Conservation (phyloP, 2,888 invertebrate genomes). For the Campopleginae sp. region DNA sequence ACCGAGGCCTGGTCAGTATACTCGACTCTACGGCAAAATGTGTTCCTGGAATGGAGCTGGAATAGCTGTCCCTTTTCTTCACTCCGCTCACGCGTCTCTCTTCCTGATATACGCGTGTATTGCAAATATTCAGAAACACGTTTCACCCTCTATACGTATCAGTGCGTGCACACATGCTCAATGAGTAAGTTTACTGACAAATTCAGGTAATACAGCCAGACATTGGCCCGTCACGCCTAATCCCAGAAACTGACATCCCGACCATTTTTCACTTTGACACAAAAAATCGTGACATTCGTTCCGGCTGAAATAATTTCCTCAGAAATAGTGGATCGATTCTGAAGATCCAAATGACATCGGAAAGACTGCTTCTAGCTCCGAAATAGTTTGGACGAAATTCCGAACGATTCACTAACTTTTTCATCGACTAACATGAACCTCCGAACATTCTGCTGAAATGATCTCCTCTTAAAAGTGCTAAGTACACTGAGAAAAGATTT, state of each 20-base stretch:
- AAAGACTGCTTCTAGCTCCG: too few relatives aligned
- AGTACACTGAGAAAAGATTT: too few relatives aligned
- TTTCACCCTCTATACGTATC: neutral
- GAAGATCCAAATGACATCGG: neutral
- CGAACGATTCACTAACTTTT: too few relatives aligned
- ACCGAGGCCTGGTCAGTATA: constrained; percentile 54
- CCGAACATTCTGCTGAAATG: too few relatives aligned
- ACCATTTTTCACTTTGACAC: neutral
- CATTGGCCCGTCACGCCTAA: neutral
- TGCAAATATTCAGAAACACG: neutral
- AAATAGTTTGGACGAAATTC: too few relatives aligned
- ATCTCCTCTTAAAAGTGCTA: too few relatives aligned
- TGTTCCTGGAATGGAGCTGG: constrained; percentile 64
- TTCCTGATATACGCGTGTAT: neutral
- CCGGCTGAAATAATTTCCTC: neutral
- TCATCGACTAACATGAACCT: too few relatives aligned
- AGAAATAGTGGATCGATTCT: neutral
- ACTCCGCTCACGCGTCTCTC: neutral
- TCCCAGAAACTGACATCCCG: neutral
- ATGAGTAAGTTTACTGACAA: neutral
- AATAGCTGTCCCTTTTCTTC: constrained; percentile 39
- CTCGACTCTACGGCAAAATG: constrained; percentile 60
- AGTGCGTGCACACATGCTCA: neutral
- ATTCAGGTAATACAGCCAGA: neutral
- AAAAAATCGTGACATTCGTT: neutral